A percentile compares a stretch with the other conserved stretches of the same genome.
Conservation (phyloP, 1,140 invertebrate genomes). For the Drosophila ironensis region DNA sequence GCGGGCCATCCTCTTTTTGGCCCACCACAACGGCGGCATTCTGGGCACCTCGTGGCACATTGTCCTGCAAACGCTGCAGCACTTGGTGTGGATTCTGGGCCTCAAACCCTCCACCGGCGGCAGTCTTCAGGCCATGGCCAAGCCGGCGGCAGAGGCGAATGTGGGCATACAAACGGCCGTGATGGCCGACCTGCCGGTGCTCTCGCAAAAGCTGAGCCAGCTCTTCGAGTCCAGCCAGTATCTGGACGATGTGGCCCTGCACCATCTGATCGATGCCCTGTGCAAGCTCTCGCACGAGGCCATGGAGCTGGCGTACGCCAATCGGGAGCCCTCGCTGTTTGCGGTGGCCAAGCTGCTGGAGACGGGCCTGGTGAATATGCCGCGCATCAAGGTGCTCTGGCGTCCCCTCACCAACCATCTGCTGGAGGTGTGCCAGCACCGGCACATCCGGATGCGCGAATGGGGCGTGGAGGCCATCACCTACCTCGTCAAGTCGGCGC, state of each 20-base stretch:
- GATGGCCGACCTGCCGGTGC: constrained; percentile 96
- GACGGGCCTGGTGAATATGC: constrained; percentile 97
- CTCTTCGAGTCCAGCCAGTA: constrained; percentile 97
- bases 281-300: constrained; percentile 98
- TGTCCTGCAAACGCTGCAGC: constrained; percentile 96
- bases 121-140: constrained; percentile 88
- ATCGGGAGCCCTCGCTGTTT: constrained; percentile 97
- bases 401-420: constrained; percentile 97
- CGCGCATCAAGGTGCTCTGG: constrained; percentile 97
- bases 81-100: constrained; percentile 98
- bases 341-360: constrained; percentile 98
- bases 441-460: constrained; percentile 96
- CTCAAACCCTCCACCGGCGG: constrained; percentile 96
- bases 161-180: constrained; percentile 98
- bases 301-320: constrained; percentile 98
- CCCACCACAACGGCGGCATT: constrained; percentile 95
- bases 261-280: constrained; percentile 97
- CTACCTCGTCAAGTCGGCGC: constrained; percentile 95
- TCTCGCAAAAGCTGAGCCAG: constrained; percentile 95
- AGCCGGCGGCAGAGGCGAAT: constrained; percentile 89
- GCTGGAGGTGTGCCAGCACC: constrained; percentile 97
- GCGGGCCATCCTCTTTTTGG: constrained; percentile 93
- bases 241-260: constrained; percentile 96
- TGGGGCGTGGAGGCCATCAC: constrained; percentile 99
- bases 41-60: constrained; percentile 97